Base-by-base conservation (phyloP, 2,797 vertebrate species). In the Eulemur mongoz region DNA sequence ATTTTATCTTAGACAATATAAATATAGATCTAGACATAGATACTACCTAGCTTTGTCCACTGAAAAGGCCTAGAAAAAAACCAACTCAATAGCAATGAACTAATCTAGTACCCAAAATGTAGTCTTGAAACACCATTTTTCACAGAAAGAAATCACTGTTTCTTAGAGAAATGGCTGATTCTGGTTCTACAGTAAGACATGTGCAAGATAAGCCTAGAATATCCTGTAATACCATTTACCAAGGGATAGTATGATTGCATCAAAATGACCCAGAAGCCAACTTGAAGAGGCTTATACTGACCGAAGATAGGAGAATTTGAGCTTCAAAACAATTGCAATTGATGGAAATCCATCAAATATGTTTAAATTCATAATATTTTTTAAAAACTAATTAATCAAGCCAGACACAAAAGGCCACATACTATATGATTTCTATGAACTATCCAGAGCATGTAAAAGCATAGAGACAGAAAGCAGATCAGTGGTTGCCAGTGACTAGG, bases 131-230 rank as follows among this genome's bases (percentile, higher is more conserved):
- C 65, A 45, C 61, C 12, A 54, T 69, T 72, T 67, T 61, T 86
- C 85, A n/a, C 63, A 52, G 25, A 72, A 96, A 85, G 18, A 91
- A 84, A 65, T 25, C 67, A 76, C 22, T 76, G 20, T 76, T 84
- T 67, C 50, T 91, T 67, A 61, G 52, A 95, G 52, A 81, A 93
- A 85, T 86, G 15, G 30, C n/a, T 52, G n/a, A n/a, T 86, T 89
- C n/a, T 14, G 18, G 13, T 6, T 67, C 48, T 65, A 15, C 61
- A 76, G 30, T 45, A 96, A 81, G 30, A 89, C 81, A 78, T 40
- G 11, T 6, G 30, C 48, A 30, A 32, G 5, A 57, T 40, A 45
- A 57, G 18, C 40, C 32, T 78, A 92, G 45, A 73, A 27, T 85
- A 59, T 59, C 45, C n/a, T 57, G 20, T 50, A 75, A 81, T 73